Evolutionary conservation across 2,888 invertebrate genomes (phyloP).

Genomic region (Stratiomys singularior): DNA sequence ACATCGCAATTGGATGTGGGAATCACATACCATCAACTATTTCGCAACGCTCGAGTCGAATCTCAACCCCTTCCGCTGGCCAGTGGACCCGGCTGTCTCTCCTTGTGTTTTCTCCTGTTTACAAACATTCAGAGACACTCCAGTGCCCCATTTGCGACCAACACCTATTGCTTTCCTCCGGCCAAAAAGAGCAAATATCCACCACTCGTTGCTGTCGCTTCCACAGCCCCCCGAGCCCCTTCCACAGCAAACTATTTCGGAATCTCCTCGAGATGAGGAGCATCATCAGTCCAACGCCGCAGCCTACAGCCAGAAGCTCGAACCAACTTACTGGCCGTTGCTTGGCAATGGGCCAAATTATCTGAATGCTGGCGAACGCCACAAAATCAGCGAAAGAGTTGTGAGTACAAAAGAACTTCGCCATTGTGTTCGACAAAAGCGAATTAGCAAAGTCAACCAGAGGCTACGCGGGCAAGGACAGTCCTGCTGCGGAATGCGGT

Average conservation of each 20-base stretch:
- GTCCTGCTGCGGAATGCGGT: conserved; percentile 20
- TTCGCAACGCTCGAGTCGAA: conserved; percentile 6
- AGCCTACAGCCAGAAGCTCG: background rate
- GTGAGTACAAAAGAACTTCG: background rate
- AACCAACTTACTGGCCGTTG: background rate
- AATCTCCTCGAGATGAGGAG: conserved; percentile 6
- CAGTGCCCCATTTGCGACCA: conserved; percentile 8
- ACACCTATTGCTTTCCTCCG: background rate
- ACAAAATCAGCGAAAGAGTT: background rate
- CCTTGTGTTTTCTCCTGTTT: conserved; percentile 3
- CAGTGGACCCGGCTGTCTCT: background rate
- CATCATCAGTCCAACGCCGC: background rate
- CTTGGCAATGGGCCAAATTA: conserved; percentile 25
- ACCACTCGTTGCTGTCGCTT: background rate
- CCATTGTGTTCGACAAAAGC: background rate
- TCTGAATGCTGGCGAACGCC: background rate
- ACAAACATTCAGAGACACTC: conserved; percentile 23
- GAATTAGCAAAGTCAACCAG: background rate
- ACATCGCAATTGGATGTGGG: conserved; percentile 6
- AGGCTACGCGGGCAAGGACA: background rate
- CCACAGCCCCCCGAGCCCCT: background rate
- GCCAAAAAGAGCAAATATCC: background rate
- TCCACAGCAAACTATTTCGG: background rate
- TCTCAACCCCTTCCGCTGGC: background rate
- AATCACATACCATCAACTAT: conserved; percentile 11